These are phyloP conservation scores for Apostichopus californicus DNA, from an alignment of 35 echinoderm and acorn worm genomes.

Conservation along the genomic window DNA sequence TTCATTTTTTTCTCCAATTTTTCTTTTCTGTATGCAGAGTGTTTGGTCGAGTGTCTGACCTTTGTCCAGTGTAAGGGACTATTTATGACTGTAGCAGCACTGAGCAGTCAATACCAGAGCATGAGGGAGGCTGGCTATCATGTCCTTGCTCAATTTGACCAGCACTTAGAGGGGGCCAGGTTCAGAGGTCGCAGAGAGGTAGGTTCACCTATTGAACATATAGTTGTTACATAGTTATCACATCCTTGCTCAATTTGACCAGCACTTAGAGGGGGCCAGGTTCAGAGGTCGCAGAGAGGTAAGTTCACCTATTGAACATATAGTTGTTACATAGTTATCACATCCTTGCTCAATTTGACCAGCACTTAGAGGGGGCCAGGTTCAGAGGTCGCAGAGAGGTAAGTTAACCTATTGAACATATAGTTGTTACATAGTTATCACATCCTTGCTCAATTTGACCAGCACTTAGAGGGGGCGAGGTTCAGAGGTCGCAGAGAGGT, in stretches of 20 bases:
- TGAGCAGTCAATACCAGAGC: constrained; percentile 71
- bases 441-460: constrained; percentile 25
- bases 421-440: constrained; percentile 36
- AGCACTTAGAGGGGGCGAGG: constrained; percentile 83
- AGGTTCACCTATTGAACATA: not conserved
- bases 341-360: constrained; percentile 25
- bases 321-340: constrained; percentile 36
- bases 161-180: constrained; percentile 83
- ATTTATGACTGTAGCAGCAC: constrained; percentile 50
- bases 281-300: constrained; percentile 87
- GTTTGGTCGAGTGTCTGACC: constrained; percentile 69
- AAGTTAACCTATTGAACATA: not conserved
- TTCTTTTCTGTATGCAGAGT: constrained; percentile 30
- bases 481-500: constrained; percentile 87
- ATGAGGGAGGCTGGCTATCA: constrained; percentile 62
- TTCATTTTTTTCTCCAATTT: constrained; percentile 5
- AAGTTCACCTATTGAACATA: not conserved
- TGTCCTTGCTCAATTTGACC: constrained; percentile 17
- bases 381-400: constrained; percentile 87
- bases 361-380: constrained; percentile 83
- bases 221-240: constrained; percentile 36
- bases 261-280: constrained; percentile 83
- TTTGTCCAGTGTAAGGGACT: constrained; percentile 79
- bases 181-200: constrained; percentile 87
- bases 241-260: constrained; percentile 25